Percentiles rank a stretch among this genome's conserved stretches.
phyloP scores from a whole-genome alignment of 2,888 invertebrate genomes.

The Dilophus febrilis region DNA sequence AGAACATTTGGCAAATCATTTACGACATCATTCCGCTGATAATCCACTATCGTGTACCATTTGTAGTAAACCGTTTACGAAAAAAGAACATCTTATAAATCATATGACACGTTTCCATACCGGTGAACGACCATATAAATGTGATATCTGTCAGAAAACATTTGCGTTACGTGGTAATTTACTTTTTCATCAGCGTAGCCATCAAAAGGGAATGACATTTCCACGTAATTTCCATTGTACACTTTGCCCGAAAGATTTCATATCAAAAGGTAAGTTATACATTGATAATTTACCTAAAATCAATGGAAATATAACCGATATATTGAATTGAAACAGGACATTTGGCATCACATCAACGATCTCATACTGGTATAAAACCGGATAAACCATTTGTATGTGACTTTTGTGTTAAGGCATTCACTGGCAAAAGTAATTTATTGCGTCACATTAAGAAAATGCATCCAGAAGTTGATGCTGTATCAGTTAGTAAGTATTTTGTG shows the following conservation, averaged over 20 bases:
- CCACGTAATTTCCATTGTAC: constrained; percentile 60
- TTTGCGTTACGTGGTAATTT: constrained; percentile 72
- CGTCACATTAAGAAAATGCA: constrained; percentile 57
- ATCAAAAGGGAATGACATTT: constrained; percentile 53
- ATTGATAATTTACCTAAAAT: constrained; percentile 7
- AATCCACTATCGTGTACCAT: constrained; percentile 73
- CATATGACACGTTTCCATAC: constrained; percentile 50
- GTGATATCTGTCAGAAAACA: constrained; percentile 71
- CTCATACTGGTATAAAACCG: constrained; percentile 44
- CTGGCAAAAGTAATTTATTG: constrained; percentile 62
- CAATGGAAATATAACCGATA: constrained; percentile 3
- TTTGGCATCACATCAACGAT: constrained; percentile 62
- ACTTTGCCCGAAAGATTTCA: constrained; percentile 70
- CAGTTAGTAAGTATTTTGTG: constrained; percentile 3
- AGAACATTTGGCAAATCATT: constrained; percentile 71
- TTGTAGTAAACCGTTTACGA: constrained; percentile 69
- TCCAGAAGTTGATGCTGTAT: constrained; percentile 23
- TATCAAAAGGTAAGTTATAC: constrained; percentile 51
- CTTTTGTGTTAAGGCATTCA: constrained; percentile 60
- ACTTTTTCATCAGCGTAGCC: constrained; percentile 72
- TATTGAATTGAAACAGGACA: constrained; percentile 34
- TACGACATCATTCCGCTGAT: constrained; percentile 75
- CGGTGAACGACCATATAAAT: constrained; percentile 67
- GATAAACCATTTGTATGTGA: constrained; percentile 41
- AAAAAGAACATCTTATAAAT: constrained; percentile 73